Conservation (phyloP, 30 jellyfish, hydroid and myxozoan species). For the Mastigias papua region DNA sequence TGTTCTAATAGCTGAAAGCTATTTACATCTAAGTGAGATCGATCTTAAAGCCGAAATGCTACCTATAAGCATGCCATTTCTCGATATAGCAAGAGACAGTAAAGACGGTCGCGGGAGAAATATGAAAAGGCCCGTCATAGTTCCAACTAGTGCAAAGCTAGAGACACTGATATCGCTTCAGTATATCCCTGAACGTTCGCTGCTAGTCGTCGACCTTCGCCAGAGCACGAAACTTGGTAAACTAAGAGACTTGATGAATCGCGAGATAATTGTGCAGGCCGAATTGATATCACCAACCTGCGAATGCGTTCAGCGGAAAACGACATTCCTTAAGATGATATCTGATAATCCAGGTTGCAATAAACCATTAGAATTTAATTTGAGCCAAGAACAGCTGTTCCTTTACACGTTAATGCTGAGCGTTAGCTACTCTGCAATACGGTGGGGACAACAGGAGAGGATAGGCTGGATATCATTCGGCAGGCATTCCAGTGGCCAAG, state of each 20-base stretch:
- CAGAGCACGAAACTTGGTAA: constrained; percentile 92
- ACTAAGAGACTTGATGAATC: constrained; percentile 82
- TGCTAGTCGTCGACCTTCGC: constrained; percentile 81
- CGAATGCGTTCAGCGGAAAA: constrained; percentile 95
- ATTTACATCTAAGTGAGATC: constrained; percentile 84
- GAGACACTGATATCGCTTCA: constrained; percentile 90
- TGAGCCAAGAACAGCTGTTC: constrained; percentile 87
- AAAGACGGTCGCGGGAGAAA: constrained; percentile 58
- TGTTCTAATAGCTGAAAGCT: constrained; percentile 85
- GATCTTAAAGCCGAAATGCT: constrained; percentile 94
- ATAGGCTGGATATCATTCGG: constrained; percentile 99
- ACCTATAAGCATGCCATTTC: constrained; percentile 86
- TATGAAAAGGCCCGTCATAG: constrained; percentile 81
- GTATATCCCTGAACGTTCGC: constrained; percentile 83
- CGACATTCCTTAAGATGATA: constrained; percentile 87
- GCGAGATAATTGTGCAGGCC: constrained; percentile 95
- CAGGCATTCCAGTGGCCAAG: constrained; percentile 96
- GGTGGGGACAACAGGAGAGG: constrained; percentile 96
- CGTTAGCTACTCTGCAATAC: constrained; percentile 92
- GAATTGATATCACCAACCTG: constrained; percentile 94
- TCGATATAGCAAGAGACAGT: constrained; percentile 61
- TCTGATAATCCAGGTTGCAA: constrained; percentile 96
- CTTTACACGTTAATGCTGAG: constrained; percentile 94
- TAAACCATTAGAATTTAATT: constrained; percentile 83
- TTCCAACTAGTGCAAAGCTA: constrained; percentile 94